Evolutionary conservation across 2,888 invertebrate genomes (phyloP).

Genomic region (Heliconius charithonia): DNA sequence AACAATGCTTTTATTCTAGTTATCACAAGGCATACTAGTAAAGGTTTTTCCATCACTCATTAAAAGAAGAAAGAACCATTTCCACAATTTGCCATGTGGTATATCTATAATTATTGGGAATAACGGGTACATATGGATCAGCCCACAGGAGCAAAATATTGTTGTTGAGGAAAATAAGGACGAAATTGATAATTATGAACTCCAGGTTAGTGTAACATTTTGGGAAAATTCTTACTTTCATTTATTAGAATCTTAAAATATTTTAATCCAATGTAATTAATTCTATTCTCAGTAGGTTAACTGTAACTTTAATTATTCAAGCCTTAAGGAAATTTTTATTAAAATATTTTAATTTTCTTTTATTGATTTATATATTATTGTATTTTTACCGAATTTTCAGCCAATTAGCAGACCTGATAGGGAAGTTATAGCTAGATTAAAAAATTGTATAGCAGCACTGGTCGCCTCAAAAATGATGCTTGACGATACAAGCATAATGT

Average conservation of each 20-base stretch:
- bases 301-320: too few relatives aligned
- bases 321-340: too few relatives aligned
- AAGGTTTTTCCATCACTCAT: constrained; percentile 96
- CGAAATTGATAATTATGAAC: constrained; percentile 59
- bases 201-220: constrained; percentile 56
- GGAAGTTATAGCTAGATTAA: constrained; percentile 93
- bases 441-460: constrained; percentile 94
- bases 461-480: constrained; percentile 94
- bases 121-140: constrained; percentile 98
- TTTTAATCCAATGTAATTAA: too few relatives aligned
- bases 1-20: constrained; percentile 69
- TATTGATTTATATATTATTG: background rate
- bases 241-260: too few relatives aligned
- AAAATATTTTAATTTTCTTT: too few relatives aligned
- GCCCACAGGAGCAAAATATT: constrained; percentile 81
- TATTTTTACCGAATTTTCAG: constrained; percentile 72
- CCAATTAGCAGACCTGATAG: constrained; percentile 88
- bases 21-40: constrained; percentile 94
- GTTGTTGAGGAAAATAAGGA: constrained; percentile 81
- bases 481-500: constrained; percentile 95
- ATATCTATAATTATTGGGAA: constrained; percentile 97
- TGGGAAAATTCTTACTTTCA: background rate
- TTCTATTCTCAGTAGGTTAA: too few relatives aligned
- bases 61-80: constrained; percentile 96
- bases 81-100: constrained; percentile 96